Base-by-base conservation (phyloP, 2,888 invertebrate genomes). In the Mythimna impura region DNA sequence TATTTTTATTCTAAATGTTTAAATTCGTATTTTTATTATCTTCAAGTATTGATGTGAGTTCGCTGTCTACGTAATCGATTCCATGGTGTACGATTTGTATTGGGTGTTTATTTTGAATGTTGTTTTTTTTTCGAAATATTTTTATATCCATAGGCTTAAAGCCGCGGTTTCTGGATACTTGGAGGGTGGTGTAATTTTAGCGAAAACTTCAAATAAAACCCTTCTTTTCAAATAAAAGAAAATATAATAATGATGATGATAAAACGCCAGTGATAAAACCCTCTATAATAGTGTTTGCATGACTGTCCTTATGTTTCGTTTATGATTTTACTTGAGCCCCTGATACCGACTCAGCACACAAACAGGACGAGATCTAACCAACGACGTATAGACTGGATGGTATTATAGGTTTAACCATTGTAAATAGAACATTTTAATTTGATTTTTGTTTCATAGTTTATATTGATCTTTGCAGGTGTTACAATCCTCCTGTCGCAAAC, bases 401-500 rank as follows among this genome's bases (percentile, higher is more conserved):
- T 87, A 89, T 88, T 78, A 80, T 88, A 87, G 86, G 88, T 85
- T 87, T 83, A 84, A 85, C 82, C 79, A 83, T 87, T 89, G 89
- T 92, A 88, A 88, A 91, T 90, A 91, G 89, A 90, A 86, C 86
- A 80, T 89, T 91, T 73, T 85, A 34, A 72, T 78, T 92, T 91
- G 43, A 57, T 84, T 91, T 47, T 94, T 93, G 78, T 85, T 91
- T 93, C 89, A 94, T 93, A 93, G 94, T 91, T 89, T 90, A 97
- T 97, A 97, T 95, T 95, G 90, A 94, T 97, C 97, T 98, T 98
- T 98, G 96, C 99, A 99, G 99, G 99, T 98, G 99, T 99, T 96
- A 99, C 99, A 97, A 99, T 99, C 97, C 98, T 99, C 97, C 98
- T 99, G 97, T 99, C 99, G 93, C 98, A 99, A 97, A 99, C 99